Evolutionary conservation across 2,113 vertebrate species (phyloP).

Genomic region (Melanocharis versteri): DNA sequence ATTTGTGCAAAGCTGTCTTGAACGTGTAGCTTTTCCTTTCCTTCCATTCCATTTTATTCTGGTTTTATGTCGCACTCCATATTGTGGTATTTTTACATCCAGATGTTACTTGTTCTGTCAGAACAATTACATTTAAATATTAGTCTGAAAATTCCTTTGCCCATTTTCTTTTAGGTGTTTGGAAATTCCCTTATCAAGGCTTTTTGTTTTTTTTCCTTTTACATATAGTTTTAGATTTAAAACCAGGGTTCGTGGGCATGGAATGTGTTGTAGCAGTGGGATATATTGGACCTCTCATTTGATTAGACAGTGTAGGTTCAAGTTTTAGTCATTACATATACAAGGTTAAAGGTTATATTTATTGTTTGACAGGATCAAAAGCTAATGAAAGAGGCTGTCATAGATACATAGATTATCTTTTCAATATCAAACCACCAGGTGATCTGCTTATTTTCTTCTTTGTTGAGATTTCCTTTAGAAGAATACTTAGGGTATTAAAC

Average conservation of each 20-base stretch:
- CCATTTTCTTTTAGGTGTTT: not conserved
- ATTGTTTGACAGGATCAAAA: conserved; percentile 62
- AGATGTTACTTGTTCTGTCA: not conserved
- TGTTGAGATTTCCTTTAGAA: conserved; percentile 24
- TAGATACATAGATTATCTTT: conserved; percentile 59
- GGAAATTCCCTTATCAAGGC: not conserved
- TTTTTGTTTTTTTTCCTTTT: not conserved
- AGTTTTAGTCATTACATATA: conserved; percentile 52
- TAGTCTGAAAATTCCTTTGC: not conserved
- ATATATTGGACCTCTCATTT: conserved; percentile 20
- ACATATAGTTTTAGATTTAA: not conserved
- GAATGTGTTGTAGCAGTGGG: not conserved
- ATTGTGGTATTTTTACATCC: not conserved
- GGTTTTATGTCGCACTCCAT: not conserved
- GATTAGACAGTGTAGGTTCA: conserved; percentile 25
- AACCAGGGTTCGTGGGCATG: not conserved
- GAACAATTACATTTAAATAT: not conserved
- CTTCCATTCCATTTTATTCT: not conserved
- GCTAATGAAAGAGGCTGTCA: conserved; percentile 58
- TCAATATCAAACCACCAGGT: conserved; percentile 32
- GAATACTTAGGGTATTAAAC: not conserved
- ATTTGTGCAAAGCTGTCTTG: not conserved
- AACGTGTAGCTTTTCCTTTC: not conserved
- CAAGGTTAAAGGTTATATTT: conserved; percentile 62
- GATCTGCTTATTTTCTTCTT: conserved; percentile 61